Conservation (phyloP, 1,140 invertebrate species). For the Temnothorax curvispinosus region DNA sequence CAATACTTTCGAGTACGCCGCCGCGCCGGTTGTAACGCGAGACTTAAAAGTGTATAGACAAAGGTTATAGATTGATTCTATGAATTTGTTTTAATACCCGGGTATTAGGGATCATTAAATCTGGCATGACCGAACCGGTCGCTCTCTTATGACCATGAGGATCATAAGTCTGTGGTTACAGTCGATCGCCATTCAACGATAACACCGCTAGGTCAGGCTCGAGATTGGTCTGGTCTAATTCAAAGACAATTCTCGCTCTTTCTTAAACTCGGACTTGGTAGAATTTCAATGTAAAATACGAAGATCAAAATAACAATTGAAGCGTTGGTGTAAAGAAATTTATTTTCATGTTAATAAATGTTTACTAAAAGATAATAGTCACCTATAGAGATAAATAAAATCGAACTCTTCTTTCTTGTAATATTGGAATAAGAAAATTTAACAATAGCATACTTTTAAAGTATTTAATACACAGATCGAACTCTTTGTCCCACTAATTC, state of each 20-base stretch:
- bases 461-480: not conserved
- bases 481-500: too few species aligned
- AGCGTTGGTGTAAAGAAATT: not conserved
- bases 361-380: not conserved
- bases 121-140: slow-evolving; percentile 54
- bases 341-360: not conserved
- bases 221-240: not conserved
- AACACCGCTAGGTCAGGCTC: slow-evolving; percentile 1
- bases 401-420: not conserved
- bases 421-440: not conserved
- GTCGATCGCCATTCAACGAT: slow-evolving; percentile 52
- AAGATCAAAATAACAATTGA: not conserved
- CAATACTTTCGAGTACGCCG: slow-evolving; percentile 14
- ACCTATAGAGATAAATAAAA: not conserved
- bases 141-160: slow-evolving; percentile 34
- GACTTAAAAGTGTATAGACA: slow-evolving; percentile 66
- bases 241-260: not conserved
- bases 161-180: slow-evolving; percentile 48
- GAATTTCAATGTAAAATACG: slow-evolving; percentile 8
- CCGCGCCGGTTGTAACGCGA: slow-evolving; percentile 13
- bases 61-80: slow-evolving; percentile 77
- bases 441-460: not conserved
- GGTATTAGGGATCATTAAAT: slow-evolving; percentile 72
- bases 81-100: slow-evolving; percentile 76
- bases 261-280: not conserved